Conservation (phyloP, 1,140 invertebrate species). For the Drosophila funebris region DNA sequence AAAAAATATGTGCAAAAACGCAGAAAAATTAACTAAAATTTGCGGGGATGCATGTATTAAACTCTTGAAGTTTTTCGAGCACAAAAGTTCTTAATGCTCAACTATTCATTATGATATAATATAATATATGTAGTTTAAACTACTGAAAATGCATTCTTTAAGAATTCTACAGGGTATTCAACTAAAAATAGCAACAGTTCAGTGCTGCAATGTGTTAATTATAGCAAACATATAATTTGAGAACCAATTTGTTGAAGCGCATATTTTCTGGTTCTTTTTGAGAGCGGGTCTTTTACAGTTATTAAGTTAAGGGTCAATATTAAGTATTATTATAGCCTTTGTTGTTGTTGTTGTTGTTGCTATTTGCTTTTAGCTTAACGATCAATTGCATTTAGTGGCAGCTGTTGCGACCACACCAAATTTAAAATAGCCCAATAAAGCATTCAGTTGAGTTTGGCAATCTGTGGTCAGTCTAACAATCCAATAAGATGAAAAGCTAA, state of each 20-base stretch:
- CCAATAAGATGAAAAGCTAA: conserved; percentile 71
- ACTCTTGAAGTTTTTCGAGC: too few species aligned
- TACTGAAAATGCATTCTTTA: too few species aligned
- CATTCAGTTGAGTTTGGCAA: conserved; percentile 40
- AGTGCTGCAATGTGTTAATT: background rate
- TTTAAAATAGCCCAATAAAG: conserved; percentile 67
- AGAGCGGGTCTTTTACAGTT: background rate
- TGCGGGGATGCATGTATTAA: too few species aligned
- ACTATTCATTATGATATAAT: too few species aligned
- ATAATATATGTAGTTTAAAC: too few species aligned
- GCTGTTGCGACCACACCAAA: conserved; percentile 45
- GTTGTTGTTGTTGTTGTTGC: background rate
- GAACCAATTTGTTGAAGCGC: background rate
- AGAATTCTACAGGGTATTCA: background rate
- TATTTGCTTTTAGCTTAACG: conserved; percentile 45
- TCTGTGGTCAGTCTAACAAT: conserved; percentile 68
- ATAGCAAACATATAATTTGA: background rate
- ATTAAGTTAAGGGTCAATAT: conserved; percentile 11
- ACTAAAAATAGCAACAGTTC: background rate
- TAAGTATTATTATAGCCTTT: background rate
- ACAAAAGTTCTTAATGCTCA: too few species aligned
- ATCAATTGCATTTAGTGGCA: conserved; percentile 69
- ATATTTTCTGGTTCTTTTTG: background rate
- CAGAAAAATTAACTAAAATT: too few species aligned
- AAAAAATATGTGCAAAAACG: too few species aligned